These are phyloP conservation scores for Aphidius colemani DNA, from an alignment of 2,888 invertebrate genomes.

Conservation along the genomic window DNA sequence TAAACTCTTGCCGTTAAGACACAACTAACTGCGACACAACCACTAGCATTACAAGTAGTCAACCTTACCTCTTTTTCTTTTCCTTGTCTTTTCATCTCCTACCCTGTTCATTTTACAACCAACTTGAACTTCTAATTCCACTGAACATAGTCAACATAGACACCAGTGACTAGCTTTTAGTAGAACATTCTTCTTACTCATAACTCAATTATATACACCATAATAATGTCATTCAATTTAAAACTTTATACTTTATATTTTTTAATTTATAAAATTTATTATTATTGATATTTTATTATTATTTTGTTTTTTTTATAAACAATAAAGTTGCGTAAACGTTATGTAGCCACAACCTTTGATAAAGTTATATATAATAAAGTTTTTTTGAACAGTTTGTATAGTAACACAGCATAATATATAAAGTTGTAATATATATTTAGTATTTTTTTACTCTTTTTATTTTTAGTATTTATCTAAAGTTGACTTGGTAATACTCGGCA, in stretches of 20 bases:
- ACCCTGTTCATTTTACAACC: slow-evolving; percentile 3
- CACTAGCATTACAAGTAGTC: slow-evolving; percentile 28
- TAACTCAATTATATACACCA: slow-evolving; percentile 22
- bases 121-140: slow-evolving; percentile 20
- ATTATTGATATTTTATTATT: not conserved
- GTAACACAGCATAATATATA: too few relatives aligned
- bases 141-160: slow-evolving; percentile 23
- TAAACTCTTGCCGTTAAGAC: slow-evolving; percentile 43
- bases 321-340: too few relatives aligned
- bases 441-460: too few relatives aligned
- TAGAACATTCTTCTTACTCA: slow-evolving; percentile 6
- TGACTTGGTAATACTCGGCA: too few relatives aligned
- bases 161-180: slow-evolving; percentile 11
- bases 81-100: too few relatives aligned
- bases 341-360: too few relatives aligned
- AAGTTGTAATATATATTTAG: too few relatives aligned
- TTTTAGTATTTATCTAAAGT: too few relatives aligned
- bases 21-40: slow-evolving; percentile 33
- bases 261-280: not conserved
- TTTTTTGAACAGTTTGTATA: too few relatives aligned
- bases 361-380: too few relatives aligned
- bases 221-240: slow-evolving; percentile 11
- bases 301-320: not conserved
- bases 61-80: slow-evolving; percentile 9
- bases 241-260: not conserved